Evolutionary conservation across 1,140 invertebrate species (phyloP).

Genomic region (Atta colombica): DNA sequence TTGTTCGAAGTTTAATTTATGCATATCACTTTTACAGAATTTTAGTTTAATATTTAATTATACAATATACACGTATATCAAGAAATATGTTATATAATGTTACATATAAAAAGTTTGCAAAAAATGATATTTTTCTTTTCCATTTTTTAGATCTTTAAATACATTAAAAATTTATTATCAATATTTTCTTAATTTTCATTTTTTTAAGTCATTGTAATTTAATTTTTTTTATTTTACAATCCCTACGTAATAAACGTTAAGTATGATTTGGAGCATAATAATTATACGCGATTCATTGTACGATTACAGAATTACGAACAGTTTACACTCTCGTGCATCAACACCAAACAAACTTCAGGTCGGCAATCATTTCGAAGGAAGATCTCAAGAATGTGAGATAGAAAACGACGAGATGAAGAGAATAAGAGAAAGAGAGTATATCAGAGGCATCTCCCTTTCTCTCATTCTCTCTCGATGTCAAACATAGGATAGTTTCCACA

Average conservation of each 20-base stretch:
- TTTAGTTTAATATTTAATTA: slow-evolving; percentile 17
- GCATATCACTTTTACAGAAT: neutral
- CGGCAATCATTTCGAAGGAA: slow-evolving; percentile 6
- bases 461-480: neutral
- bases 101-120: neutral
- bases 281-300: neutral
- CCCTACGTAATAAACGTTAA: neutral
- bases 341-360: neutral
- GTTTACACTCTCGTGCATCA: neutral
- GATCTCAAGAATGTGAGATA: slow-evolving; percentile 13
- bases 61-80: neutral
- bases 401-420: neutral
- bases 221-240: neutral
- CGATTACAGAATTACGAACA: neutral
- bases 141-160: neutral
- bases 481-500: slow-evolving; percentile 31
- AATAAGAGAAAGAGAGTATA: neutral
- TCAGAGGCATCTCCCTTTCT: neutral
- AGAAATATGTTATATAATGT: no score
- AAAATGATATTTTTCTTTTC: neutral
- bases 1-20: neutral
- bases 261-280: neutral
- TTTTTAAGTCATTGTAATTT: neutral
- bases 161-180: neutral
- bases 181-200: neutral